Conservation (phyloP, 2,113 vertebrate genomes). For the Pomatorhinus ruficollis region DNA sequence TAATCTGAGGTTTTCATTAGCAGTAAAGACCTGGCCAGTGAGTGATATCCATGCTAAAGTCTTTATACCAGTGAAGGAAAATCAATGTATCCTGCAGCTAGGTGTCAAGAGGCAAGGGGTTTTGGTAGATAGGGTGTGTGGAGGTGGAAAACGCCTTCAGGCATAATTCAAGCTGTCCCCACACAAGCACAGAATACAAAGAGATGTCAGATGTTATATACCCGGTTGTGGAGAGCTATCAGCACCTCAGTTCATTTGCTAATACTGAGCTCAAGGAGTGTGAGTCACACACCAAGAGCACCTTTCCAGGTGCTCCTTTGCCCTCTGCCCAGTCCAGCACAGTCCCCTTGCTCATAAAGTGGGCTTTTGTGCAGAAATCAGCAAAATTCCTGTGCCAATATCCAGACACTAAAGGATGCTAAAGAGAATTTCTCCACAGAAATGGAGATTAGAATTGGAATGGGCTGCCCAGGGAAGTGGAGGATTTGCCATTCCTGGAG, state of each 20-base stretch:
- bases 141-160: constrained; percentile 10
- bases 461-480: background rate
- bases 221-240: background rate
- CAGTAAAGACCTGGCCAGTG: constrained; percentile 44
- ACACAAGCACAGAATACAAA: background rate
- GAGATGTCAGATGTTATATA: background rate
- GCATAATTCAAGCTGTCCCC: constrained; percentile 42
- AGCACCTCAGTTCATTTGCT: background rate
- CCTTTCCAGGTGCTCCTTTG: background rate
- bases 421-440: background rate
- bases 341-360: background rate
- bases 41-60: constrained; percentile 61
- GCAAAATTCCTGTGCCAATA: background rate
- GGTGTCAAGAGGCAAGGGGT: constrained; percentile 46
- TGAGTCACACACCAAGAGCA: background rate
- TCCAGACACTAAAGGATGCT: background rate
- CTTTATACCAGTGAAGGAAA: constrained; percentile 70
- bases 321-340: background rate
- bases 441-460: background rate
- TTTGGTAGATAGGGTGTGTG: background rate
- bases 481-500: background rate
- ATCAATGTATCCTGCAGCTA: constrained; percentile 63
- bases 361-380: background rate
- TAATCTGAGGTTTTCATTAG: constrained; percentile 50
- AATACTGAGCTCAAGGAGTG: background rate